Conservation (phyloP, 2,888 invertebrate species). For the Apamea epomidion region DNA sequence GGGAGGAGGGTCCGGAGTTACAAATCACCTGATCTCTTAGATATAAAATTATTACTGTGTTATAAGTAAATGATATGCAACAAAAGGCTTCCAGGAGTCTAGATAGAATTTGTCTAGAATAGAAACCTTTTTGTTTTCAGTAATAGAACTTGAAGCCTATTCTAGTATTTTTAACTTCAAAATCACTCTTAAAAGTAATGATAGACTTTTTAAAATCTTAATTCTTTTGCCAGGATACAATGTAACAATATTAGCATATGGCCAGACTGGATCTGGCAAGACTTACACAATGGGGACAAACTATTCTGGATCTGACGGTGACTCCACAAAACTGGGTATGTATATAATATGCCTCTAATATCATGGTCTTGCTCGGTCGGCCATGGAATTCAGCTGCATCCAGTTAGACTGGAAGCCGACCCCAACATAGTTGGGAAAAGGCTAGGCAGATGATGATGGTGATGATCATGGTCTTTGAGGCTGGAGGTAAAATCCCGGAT, state of each 20-base stretch:
- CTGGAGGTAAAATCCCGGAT: too few species aligned
- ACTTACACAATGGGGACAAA: constrained; percentile 98
- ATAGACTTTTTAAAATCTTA: background rate
- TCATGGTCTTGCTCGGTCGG: too few species aligned
- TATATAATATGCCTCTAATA: constrained; percentile 4
- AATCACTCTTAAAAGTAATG: background rate
- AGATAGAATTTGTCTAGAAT: background rate
- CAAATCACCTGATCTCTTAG: background rate
- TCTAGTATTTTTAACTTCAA: background rate
- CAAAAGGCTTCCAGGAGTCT: background rate
- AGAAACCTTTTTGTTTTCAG: background rate
- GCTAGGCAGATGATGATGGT: too few species aligned
- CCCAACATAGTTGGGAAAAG: too few species aligned
- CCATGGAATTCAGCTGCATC: too few species aligned
- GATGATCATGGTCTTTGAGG: too few species aligned
- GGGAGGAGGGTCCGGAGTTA: too few species aligned
- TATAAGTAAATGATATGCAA: background rate
- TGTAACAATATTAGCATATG: constrained; percentile 98
- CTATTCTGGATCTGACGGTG: constrained; percentile 91
- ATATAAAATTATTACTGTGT: background rate
- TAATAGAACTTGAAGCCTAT: background rate
- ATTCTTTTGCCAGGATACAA: constrained; percentile 94
- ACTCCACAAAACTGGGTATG: constrained; percentile 87
- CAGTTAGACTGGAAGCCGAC: too few species aligned
- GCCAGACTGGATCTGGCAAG: constrained; percentile 98